Evolutionary conservation across 2,797 vertebrate genomes (phyloP).

Genomic region (Vultur gryphus): DNA sequence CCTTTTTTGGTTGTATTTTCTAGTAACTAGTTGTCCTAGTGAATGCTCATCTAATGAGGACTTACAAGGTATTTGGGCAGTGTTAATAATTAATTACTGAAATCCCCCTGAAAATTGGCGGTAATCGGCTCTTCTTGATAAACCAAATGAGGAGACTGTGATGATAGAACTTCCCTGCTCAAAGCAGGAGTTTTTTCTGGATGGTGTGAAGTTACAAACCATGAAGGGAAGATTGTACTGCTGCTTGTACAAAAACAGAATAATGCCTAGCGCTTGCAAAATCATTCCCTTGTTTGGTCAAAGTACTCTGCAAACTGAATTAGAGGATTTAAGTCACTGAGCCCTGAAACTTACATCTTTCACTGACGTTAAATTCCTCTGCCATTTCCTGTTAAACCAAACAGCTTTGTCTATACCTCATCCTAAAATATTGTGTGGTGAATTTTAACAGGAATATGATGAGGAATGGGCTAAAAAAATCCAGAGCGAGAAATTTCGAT

Average conservation of each 20-base stretch:
- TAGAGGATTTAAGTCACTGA: neutral
- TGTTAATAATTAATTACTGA: neutral
- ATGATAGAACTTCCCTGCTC: neutral
- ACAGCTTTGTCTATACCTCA: neutral
- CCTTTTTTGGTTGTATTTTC: neutral
- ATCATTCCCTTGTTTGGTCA: neutral
- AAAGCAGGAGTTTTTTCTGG: neutral
- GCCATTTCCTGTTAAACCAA: neutral
- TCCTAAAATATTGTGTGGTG: neutral
- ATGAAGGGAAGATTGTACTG: neutral
- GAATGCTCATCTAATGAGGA: neutral
- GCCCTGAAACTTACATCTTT: neutral
- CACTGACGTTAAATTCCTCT: neutral
- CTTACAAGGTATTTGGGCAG: neutral
- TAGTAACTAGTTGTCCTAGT: neutral
- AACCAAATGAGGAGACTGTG: neutral
- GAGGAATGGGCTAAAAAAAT: conserved; percentile 90
- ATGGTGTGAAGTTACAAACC: neutral
- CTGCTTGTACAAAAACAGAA: neutral
- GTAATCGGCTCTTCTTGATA: neutral
- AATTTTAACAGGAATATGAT: conserved; percentile 84
- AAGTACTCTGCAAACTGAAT: neutral
- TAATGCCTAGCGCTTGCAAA: neutral
- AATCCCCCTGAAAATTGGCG: neutral
- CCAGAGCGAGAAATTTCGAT: conserved; percentile 89